These are phyloP conservation scores for Smutsia temminckii DNA, from an alignment of 2,797 vertebrate species.

Conservation along the genomic window DNA sequence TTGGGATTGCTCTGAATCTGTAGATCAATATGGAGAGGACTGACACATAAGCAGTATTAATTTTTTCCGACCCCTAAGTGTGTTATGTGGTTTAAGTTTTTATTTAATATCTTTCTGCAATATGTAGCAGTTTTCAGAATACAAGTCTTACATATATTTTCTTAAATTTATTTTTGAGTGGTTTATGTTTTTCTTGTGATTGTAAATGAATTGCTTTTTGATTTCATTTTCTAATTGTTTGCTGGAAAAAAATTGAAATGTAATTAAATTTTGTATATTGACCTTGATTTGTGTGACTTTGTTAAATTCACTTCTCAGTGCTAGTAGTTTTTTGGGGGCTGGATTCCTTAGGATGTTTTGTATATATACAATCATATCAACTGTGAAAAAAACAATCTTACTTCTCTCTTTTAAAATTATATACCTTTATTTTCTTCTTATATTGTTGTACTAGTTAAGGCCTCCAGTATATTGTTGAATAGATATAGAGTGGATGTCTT, in stretches of 20 bases:
- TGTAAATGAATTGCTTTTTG: not conserved
- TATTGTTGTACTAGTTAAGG: not conserved
- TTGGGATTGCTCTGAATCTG: not conserved
- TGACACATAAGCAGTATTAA: not conserved
- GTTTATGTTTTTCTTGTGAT: not conserved
- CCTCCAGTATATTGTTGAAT: not conserved
- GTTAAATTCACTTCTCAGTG: not conserved
- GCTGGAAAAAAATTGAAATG: not conserved
- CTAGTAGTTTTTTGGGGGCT: too few relatives aligned
- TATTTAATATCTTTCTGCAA: not conserved
- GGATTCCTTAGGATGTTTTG: not conserved
- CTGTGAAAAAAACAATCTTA: not conserved
- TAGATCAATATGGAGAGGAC: not conserved
- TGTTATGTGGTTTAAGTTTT: not conserved
- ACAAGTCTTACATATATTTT: not conserved
- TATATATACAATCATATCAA: not conserved
- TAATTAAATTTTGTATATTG: not conserved
- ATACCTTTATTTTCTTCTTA: not conserved
- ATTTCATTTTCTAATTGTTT: slow-evolving; percentile 17
- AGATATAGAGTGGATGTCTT: not conserved
- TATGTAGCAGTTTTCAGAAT: not conserved
- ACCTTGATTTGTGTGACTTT: not conserved
- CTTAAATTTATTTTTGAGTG: slow-evolving; percentile 1
- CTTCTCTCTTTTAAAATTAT: not conserved
- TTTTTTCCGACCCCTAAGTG: not conserved